Conservation (phyloP, 2,797 vertebrate species). For the Buceros bicornis region DNA sequence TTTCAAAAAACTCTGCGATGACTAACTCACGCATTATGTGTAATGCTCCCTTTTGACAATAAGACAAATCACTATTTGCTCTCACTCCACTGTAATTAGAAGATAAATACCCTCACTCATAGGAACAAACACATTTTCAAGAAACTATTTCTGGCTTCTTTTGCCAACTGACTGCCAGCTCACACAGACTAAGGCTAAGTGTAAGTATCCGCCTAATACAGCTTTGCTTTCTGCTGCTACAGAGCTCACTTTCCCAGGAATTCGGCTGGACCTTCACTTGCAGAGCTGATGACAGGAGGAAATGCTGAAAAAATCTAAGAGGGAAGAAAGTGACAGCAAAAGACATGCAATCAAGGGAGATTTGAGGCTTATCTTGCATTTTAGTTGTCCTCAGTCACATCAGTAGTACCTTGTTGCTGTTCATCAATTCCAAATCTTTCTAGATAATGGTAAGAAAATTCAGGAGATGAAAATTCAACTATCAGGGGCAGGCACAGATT, state of each 20-base stretch:
- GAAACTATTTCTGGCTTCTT: background rate
- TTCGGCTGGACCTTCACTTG: background rate
- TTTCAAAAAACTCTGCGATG: background rate
- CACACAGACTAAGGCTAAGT: background rate
- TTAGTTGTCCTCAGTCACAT: background rate
- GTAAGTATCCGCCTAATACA: background rate
- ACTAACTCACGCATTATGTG: background rate
- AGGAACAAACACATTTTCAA: background rate
- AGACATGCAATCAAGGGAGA: background rate
- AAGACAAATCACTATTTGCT: conserved; percentile 3
- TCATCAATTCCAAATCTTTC: background rate
- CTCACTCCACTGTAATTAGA: background rate
- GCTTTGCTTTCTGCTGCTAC: background rate
- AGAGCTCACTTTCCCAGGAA: background rate
- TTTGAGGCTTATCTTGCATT: background rate
- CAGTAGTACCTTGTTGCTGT: background rate
- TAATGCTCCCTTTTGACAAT: background rate
- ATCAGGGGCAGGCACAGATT: background rate
- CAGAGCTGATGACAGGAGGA: background rate
- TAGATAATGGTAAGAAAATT: background rate
- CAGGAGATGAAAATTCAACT: background rate
- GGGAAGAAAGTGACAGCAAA: background rate
- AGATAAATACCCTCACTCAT: background rate
- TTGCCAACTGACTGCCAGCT: background rate
- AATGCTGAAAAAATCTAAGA: background rate